A percentile compares a stretch with the other conserved stretches of the same genome.
These are phyloP conservation scores for Maccullochella peelii DNA, from an alignment of 2,113 vertebrate genomes.

Conservation along the genomic window DNA sequence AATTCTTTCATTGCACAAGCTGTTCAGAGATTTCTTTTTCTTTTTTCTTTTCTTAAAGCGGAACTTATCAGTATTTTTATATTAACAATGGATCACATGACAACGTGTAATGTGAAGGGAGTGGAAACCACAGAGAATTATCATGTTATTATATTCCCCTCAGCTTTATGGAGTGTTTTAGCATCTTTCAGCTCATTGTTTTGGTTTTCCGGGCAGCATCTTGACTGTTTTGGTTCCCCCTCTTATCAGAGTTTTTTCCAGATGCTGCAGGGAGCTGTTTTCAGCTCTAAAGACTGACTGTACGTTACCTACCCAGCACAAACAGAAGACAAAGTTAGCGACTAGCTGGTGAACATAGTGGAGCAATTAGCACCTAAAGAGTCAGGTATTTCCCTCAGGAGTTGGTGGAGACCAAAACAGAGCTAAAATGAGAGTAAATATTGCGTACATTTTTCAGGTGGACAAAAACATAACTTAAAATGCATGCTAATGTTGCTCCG, in stretches of 20 bases:
- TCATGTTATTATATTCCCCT: neutral
- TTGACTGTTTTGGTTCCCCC: too few relatives aligned
- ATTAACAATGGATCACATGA: neutral
- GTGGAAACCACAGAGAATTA: neutral
- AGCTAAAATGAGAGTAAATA: neutral
- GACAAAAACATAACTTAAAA: neutral
- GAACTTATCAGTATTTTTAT: neutral
- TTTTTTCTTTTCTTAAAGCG: neutral
- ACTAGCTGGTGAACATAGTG: neutral
- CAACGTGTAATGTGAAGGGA: neutral
- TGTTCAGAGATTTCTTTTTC: too few relatives aligned
- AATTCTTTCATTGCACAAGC: neutral
- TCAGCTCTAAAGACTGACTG: too few relatives aligned
- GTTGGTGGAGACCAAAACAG: constrained; percentile 5
- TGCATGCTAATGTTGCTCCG: neutral
- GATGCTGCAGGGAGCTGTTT: neutral
- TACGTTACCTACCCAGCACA: neutral
- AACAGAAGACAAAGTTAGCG: neutral
- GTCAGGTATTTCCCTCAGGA: neutral
- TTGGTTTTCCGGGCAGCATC: neutral
- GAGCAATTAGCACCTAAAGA: neutral
- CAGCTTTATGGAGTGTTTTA: neutral
- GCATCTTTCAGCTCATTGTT: neutral
- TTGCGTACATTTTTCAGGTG: neutral
- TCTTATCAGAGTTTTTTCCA: neutral